Evolutionary conservation across 1,140 invertebrate genomes (phyloP).

Genomic region (Rhizoglyphus robini): DNA sequence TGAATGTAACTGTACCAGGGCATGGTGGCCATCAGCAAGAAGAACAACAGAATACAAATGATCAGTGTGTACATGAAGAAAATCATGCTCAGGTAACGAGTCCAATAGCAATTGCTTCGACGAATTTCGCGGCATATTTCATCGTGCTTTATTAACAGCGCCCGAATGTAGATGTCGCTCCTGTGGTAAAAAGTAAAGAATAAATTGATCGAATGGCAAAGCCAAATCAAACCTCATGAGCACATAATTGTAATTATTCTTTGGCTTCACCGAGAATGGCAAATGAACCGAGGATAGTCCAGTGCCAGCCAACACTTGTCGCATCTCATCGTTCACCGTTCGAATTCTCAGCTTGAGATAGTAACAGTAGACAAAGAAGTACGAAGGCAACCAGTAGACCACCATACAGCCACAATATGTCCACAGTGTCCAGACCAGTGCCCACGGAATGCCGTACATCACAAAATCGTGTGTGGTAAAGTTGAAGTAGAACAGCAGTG

Average conservation of each 20-base stretch:
- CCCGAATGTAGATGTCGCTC: neutral
- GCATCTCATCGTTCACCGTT: neutral
- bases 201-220: neutral
- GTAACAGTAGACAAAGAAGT: conserved; percentile 7
- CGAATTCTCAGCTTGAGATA: conserved; percentile 5
- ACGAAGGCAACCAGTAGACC: conserved; percentile 12
- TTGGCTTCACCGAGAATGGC: neutral
- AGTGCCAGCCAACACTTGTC: neutral
- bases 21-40: neutral
- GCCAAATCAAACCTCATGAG: neutral
- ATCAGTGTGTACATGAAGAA: neutral
- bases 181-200: neutral
- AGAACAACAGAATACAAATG: neutral
- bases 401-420: neutral
- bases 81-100: neutral
- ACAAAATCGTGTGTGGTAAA: neutral
- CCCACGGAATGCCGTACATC: conserved; percentile 6
- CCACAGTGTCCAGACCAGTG: neutral
- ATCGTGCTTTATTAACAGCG: neutral
- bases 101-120: neutral
- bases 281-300: too few species aligned
- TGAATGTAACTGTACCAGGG: neutral
- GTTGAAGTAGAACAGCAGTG: conserved; percentile 4
- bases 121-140: neutral
- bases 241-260: neutral